phyloP scores from a whole-genome alignment of 2,113 vertebrate genomes.

The Phalacrocorax pelagicus region DNA sequence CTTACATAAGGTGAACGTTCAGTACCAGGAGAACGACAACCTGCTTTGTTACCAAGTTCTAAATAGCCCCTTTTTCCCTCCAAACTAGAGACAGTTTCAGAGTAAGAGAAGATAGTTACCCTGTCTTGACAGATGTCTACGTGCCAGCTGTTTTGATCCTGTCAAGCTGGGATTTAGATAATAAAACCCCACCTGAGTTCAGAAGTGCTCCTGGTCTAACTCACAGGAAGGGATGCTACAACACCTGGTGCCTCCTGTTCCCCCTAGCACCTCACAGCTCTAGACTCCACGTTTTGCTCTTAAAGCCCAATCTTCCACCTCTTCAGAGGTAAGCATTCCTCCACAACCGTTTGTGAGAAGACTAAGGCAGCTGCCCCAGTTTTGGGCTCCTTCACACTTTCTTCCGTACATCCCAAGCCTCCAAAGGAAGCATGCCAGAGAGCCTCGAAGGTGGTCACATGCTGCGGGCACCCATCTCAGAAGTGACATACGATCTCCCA shows the following conservation, averaged over 20 bases:
- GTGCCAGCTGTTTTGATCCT: background rate
- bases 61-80: background rate
- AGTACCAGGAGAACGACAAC: background rate
- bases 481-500: background rate
- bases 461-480: background rate
- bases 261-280: background rate
- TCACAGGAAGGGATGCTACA: background rate
- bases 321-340: background rate
- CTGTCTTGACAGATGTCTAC: background rate
- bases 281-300: background rate
- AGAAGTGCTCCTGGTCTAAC: background rate
- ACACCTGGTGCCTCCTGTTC: background rate
- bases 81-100: background rate
- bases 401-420: background rate
- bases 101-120: background rate
- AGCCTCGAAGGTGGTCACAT: background rate
- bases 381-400: background rate
- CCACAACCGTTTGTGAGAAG: background rate
- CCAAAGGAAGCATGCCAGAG: background rate
- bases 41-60: background rate
- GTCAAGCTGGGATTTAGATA: background rate
- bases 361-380: background rate
- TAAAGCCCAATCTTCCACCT: background rate
- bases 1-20: background rate
- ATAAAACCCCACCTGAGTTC: background rate